These are phyloP conservation scores for Eudemis profundana DNA, from an alignment of 2,888 invertebrate genomes.

Conservation along the genomic window DNA sequence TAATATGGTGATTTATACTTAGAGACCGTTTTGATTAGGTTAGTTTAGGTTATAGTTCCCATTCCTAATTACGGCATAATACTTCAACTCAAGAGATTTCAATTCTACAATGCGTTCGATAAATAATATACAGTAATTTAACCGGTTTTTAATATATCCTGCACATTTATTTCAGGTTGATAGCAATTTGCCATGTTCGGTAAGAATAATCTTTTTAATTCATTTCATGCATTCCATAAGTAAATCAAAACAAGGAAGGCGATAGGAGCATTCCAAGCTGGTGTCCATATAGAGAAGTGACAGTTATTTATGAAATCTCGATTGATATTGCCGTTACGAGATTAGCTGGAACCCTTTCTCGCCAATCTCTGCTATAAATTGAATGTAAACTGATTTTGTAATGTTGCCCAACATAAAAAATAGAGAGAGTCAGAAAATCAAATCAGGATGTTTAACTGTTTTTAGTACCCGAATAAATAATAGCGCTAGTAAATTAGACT, in stretches of 20 bases:
- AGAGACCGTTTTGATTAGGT: too few species aligned
- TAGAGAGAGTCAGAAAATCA: not conserved
- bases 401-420: not conserved
- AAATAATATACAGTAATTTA: not conserved
- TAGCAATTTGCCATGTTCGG: conserved; percentile 33
- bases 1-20: too few species aligned
- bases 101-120: too few species aligned
- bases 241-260: conserved; percentile 37
- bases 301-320: conserved; percentile 41
- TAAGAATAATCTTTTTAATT: conserved; percentile 25
- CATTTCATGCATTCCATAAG: conserved; percentile 23
- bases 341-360: conserved; percentile 27
- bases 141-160: conserved; percentile 25
- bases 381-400: conserved; percentile 14
- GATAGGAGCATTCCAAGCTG: conserved; percentile 6
- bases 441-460: not conserved
- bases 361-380: conserved; percentile 25
- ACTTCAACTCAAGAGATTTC: too few species aligned
- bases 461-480: too few species aligned
- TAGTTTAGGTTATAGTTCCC: too few species aligned
- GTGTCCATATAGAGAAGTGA: conserved; percentile 36
- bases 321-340: conserved; percentile 35
- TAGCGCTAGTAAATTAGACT: too few species aligned
- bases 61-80: too few species aligned
- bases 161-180: conserved; percentile 26